These are phyloP conservation scores for Heteromurus nitidus DNA, from an alignment of 2,888 invertebrate species.

Conservation along the genomic window DNA sequence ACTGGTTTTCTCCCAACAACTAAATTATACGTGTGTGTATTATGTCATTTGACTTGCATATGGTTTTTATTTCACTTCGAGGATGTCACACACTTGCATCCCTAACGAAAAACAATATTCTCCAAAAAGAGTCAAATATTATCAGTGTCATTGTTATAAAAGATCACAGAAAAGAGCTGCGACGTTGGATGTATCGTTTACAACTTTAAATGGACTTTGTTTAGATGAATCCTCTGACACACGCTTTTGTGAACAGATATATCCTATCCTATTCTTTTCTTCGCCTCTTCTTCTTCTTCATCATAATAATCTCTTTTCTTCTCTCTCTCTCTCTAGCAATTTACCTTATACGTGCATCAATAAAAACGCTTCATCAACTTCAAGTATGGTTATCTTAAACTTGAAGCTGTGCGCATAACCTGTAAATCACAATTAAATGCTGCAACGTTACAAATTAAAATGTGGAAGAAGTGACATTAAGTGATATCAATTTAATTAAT, in stretches of 20 bases:
- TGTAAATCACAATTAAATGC: conserved; percentile 59
- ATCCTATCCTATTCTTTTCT: too few species aligned
- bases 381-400: conserved; percentile 61
- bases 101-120: conserved; percentile 36
- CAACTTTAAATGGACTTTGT: too few species aligned
- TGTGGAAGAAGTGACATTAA: conserved; percentile 60
- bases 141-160: conserved; percentile 53
- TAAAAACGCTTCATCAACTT: conserved; percentile 53
- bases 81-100: conserved; percentile 19
- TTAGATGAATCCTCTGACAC: too few species aligned
- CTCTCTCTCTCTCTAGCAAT: conserved; percentile 40
- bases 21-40: background rate
- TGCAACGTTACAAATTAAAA: conserved; percentile 61
- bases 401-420: conserved; percentile 42
- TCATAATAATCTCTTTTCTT: conserved; percentile 33
- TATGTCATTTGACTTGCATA: background rate
- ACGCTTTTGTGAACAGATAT: too few species aligned
- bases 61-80: conserved; percentile 46
- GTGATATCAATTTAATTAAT: conserved; percentile 64
- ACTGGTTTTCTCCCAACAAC: conserved; percentile 12
- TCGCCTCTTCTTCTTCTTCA: too few species aligned
- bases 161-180: too few species aligned
- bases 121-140: conserved; percentile 62
- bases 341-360: conserved; percentile 61
- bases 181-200: too few species aligned